Conservation (phyloP, 2,888 invertebrate species). For the Napeogenes inachia region DNA sequence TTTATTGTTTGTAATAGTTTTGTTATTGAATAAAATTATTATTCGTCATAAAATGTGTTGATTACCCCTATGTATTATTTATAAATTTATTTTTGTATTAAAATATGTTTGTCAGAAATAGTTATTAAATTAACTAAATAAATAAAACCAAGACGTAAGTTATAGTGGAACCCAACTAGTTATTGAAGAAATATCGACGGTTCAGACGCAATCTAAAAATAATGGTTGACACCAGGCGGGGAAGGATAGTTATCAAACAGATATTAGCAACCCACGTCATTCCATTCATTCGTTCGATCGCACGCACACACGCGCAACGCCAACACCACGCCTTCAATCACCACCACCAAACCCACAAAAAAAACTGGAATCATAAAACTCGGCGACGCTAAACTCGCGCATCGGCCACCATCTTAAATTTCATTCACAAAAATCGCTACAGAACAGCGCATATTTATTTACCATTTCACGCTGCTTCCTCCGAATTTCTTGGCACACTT, state of each 20-base stretch:
- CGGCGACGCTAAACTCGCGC: slow-evolving; percentile 49
- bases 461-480: slow-evolving; percentile 59
- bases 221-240: slow-evolving; percentile 49
- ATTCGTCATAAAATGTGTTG: too few species aligned
- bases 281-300: slow-evolving; percentile 73
- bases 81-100: too few species aligned
- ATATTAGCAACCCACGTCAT: slow-evolving; percentile 68
- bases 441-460: slow-evolving; percentile 64
- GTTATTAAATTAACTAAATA: too few species aligned
- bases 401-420: slow-evolving; percentile 73
- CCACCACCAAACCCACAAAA: slow-evolving; percentile 24
- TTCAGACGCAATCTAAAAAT: slow-evolving; percentile 58
- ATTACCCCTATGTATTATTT: too few species aligned
- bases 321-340: slow-evolving; percentile 31
- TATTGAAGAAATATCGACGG: slow-evolving; percentile 16
- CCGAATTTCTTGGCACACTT: slow-evolving; percentile 37
- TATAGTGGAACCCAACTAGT: too few species aligned
- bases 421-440: slow-evolving; percentile 76
- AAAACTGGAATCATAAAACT: slow-evolving; percentile 43
- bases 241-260: slow-evolving; percentile 57
- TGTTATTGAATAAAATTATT: too few species aligned
- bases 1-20: too few species aligned
- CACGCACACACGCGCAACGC: slow-evolving; percentile 54
- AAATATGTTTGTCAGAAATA: too few species aligned
- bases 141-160: too few species aligned